Evolutionary conservation across 2,797 vertebrate species (phyloP).

Genomic region (Petrocephalus schoutedeni): DNA sequence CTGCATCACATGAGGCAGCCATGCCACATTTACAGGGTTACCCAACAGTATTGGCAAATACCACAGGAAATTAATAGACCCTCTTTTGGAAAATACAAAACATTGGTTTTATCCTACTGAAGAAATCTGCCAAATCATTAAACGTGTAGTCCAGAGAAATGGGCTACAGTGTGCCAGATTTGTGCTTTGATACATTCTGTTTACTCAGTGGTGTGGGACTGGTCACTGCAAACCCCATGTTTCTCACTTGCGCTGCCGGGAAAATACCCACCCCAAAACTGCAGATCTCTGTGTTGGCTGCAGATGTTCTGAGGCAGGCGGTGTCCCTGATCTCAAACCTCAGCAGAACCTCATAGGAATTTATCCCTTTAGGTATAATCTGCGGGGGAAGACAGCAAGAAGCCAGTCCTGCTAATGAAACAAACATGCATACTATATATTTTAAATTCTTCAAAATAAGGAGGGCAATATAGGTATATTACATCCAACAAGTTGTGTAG

Average conservation of each 20-base stretch:
- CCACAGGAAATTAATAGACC: neutral
- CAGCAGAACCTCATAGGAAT: slow-evolving; percentile 47
- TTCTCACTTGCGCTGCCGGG: slow-evolving; percentile 30
- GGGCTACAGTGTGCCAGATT: neutral
- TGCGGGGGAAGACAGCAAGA: slow-evolving; percentile 26
- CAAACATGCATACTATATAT: neutral
- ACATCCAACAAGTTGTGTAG: neutral
- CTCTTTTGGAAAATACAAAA: neutral
- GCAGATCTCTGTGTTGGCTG: slow-evolving; percentile 41
- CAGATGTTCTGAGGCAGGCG: slow-evolving; percentile 42
- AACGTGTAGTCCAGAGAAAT: neutral
- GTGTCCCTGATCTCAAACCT: slow-evolving; percentile 52
- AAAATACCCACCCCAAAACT: slow-evolving; percentile 44
- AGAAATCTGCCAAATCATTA: neutral
- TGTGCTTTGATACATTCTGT: neutral
- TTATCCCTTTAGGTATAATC: slow-evolving; percentile 41
- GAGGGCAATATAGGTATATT: neutral
- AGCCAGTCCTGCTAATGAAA: neutral
- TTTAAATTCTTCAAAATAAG: neutral
- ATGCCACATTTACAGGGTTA: neutral
- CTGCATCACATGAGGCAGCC: neutral
- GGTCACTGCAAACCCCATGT: neutral
- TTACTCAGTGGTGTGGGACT: neutral
- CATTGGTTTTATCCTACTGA: neutral
- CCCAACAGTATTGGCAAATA: neutral